Evolutionary conservation across 1,140 invertebrate species (phyloP), one percentile per base, ranked within the genome.

Genomic region (Zaprionus africanus): DNA sequence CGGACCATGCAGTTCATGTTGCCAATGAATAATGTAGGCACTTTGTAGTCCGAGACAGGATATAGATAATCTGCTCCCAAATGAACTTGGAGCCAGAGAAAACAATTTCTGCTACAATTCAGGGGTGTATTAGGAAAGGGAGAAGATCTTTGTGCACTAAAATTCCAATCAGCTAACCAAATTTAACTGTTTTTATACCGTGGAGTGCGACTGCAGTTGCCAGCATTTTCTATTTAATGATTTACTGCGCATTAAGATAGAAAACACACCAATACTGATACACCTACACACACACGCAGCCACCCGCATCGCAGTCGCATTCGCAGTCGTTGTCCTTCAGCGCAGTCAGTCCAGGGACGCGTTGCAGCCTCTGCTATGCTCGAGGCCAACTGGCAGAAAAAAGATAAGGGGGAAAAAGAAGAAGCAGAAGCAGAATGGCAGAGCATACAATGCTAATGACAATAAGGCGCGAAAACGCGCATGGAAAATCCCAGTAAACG

Each of bases 171-270:
- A 61, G 31, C 53, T 12, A 58, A 31, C 12, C 17, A 24, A 58
- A 53, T 26, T 26, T 38, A 68, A 36, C 57, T 11, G 2, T 61
- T 69, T 65, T 41, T n/a, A 19, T 36, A 56, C 4, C 7, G 24
- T 28, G 51, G 31, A 51, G 62, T 63, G 54, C 36, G 62, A 86
- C 78, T 79, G 71, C 72, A 82, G 79, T 76, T 62, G 66, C 63
- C 63, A 65, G 57, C 28, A 62, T 60, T 69, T 80, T 58, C 9
- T 43, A 67, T 41, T 22, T 70, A 85, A 81, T 88, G 81, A 88
- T 79, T 90, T 88, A 88, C 66, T 84, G 78, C 78, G 85, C 81
- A 81, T 69, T 79, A 72, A 74, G 75, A 68, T 88, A 46, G 41
- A 38, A 38, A 38, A 38, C 36, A 13, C 36, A 38, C 13, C 3